These are phyloP conservation scores for human (Homo sapiens) DNA, from an alignment of 2,113 vertebrate species.

Conservation along the genomic window GRCh38 chr11:16100501-16101000, in stretches of 20 bases:
- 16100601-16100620: slow-evolving; percentile 60
- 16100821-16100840: not conserved
- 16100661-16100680: not conserved
- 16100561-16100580: slow-evolving; percentile 43
- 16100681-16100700: not conserved
- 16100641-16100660: slow-evolving; percentile 26
- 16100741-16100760: not conserved
- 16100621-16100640: slow-evolving; percentile 50
- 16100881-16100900: slow-evolving; percentile 28
- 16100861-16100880: not conserved
- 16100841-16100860: not conserved
- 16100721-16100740: slow-evolving; percentile 19
- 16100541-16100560: slow-evolving; percentile 74
- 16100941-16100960: not conserved
- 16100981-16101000: not conserved
- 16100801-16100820: slow-evolving; percentile 38
- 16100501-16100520: slow-evolving; percentile 75
- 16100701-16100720: not conserved
- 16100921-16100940: not conserved
- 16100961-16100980: not conserved
- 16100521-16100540: slow-evolving; percentile 77
- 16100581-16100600: slow-evolving; percentile 64
- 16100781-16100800: slow-evolving; percentile 24
- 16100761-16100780: not conserved
- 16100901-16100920: not conserved